These are phyloP conservation scores for Chrysolina americana DNA, from an alignment of 2,888 invertebrate genomes.

Conservation along the genomic window DNA sequence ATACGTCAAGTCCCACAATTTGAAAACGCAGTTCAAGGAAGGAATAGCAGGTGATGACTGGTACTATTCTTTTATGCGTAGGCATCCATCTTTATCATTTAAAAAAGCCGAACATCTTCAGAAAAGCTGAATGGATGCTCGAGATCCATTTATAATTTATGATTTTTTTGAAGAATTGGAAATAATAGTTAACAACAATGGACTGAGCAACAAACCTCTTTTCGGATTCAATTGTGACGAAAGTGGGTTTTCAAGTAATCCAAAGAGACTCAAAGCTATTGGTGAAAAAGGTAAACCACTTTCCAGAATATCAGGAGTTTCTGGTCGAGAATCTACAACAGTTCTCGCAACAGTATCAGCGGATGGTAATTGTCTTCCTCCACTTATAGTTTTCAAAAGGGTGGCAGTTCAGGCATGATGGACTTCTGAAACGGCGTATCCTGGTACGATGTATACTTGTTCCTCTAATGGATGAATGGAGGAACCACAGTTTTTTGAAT, in stretches of 20 bases:
- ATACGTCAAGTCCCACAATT: too few relatives aligned
- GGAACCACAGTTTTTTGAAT: constrained; percentile 49
- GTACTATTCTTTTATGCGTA: too few relatives aligned
- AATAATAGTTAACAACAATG: constrained; percentile 18
- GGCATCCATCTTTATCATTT: too few relatives aligned
- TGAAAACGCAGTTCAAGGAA: too few relatives aligned
- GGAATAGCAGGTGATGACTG: too few relatives aligned
- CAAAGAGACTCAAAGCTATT: too few relatives aligned
- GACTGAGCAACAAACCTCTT: constrained; percentile 21
- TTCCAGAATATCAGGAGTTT: too few relatives aligned
- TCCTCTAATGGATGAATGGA: too few relatives aligned
- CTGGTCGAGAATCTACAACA: constrained; percentile 54
- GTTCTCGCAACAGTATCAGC: constrained; percentile 54
- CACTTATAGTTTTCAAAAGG: constrained; percentile 57
- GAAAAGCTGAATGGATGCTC: constrained; percentile 49
- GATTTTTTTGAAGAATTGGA: constrained; percentile 49
- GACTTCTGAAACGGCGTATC: constrained; percentile 47
- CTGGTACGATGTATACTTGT: constrained; percentile 37
- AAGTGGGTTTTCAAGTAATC: constrained; percentile 55
- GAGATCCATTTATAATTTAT: too few relatives aligned
- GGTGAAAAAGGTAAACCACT: too few relatives aligned
- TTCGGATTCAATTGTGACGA: constrained; percentile 55
- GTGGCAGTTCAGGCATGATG: constrained; percentile 52
- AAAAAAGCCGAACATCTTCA: constrained; percentile 56
- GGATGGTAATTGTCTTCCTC: constrained; percentile 51